Evolutionary conservation across 2,888 invertebrate genomes (phyloP).

Genomic region (Leptinotarsa juncta): DNA sequence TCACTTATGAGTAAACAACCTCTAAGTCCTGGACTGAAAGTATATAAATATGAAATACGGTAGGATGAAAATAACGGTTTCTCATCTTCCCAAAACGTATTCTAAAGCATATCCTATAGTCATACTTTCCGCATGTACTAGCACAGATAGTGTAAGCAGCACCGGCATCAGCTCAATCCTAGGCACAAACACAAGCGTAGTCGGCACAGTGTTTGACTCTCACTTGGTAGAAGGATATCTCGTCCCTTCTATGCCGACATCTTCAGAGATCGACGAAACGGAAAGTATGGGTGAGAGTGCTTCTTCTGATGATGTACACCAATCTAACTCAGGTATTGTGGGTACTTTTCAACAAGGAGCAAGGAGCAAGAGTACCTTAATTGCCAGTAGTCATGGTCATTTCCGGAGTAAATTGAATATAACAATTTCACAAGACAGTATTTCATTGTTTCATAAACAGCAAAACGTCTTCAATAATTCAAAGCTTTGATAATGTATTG

Average conservation of each 20-base stretch:
- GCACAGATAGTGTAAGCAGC: slow-evolving; percentile 58
- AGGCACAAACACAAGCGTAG: slow-evolving; percentile 61
- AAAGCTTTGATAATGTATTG: too few relatives aligned
- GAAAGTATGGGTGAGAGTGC: slow-evolving; percentile 61
- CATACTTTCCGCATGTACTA: slow-evolving; percentile 56
- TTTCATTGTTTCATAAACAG: too few relatives aligned
- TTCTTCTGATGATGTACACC: slow-evolving; percentile 54
- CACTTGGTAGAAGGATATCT: slow-evolving; percentile 66
- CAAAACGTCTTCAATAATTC: too few relatives aligned
- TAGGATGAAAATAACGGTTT: background rate
- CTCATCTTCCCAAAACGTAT: slow-evolving; percentile 16
- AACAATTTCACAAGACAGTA: too few relatives aligned
- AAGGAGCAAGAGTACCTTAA: too few relatives aligned
- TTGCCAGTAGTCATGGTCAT: too few relatives aligned
- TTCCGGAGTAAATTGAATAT: too few relatives aligned
- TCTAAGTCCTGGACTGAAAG: background rate
- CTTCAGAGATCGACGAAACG: slow-evolving; percentile 60
- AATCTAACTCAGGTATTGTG: slow-evolving; percentile 32
- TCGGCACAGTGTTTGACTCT: slow-evolving; percentile 59
- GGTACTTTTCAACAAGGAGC: too few relatives aligned
- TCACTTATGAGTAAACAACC: background rate
- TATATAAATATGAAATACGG: background rate
- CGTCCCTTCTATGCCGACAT: slow-evolving; percentile 63
- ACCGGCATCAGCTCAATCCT: slow-evolving; percentile 60
- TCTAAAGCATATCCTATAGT: slow-evolving; percentile 37